Percentiles rank a stretch among this genome's conserved stretches.
phyloP scores from a whole-genome alignment of 2,113 vertebrate species.

The Genyomyrus donnyi region DNA sequence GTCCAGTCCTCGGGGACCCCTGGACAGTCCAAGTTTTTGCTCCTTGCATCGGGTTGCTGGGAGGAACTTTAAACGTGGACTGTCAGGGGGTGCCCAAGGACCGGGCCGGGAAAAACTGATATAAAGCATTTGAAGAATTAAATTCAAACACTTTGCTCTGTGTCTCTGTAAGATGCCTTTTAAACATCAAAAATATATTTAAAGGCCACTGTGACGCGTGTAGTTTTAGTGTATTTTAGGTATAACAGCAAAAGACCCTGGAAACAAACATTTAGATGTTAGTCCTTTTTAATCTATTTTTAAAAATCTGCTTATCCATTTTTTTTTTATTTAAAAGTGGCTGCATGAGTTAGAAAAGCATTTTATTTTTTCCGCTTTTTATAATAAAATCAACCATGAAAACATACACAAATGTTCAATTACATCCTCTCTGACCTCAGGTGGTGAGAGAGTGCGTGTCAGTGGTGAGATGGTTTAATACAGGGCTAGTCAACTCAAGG shows the following conservation, averaged over 20 bases:
- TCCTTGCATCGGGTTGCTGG: background rate
- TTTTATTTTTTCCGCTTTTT: background rate
- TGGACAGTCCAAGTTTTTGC: background rate
- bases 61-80: background rate
- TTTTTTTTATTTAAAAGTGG: background rate
- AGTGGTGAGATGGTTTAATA: background rate
- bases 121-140: background rate
- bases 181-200: background rate
- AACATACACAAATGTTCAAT: background rate
- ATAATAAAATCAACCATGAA: background rate
- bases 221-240: background rate
- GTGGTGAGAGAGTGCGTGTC: background rate
- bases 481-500: too few species aligned
- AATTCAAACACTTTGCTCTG: background rate
- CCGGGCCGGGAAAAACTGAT: background rate
- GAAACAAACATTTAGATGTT: background rate
- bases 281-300: background rate
- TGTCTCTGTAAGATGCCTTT: background rate
- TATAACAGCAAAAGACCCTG: background rate
- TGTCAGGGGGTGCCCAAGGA: background rate
- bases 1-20: background rate
- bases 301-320: background rate
- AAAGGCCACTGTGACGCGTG: background rate
- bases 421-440: background rate
- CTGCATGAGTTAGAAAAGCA: background rate